These are phyloP conservation scores for Ormyrus labotus DNA, from an alignment of 2,888 invertebrate species.

Conservation along the genomic window DNA sequence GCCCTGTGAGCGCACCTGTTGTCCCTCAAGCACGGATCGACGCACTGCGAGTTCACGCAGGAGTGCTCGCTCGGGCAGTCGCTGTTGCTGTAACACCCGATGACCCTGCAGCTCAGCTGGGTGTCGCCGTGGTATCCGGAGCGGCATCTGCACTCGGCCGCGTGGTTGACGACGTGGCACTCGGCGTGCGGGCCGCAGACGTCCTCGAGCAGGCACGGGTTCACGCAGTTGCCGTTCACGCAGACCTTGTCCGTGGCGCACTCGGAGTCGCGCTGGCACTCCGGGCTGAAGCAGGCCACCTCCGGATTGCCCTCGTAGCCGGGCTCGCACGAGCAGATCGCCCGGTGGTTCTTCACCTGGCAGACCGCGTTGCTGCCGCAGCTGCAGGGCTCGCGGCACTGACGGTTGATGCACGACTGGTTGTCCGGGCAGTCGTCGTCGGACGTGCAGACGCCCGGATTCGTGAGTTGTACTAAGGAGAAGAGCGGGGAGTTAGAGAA, in stretches of 20 bases:
- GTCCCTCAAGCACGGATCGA: constrained; percentile 88
- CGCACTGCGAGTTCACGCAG: constrained; percentile 90
- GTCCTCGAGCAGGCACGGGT: constrained; percentile 88
- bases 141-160: constrained; percentile 87
- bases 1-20: constrained; percentile 87
- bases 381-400: constrained; percentile 91
- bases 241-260: constrained; percentile 91
- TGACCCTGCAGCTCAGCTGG: constrained; percentile 80
- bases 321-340: constrained; percentile 89
- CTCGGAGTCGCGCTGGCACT: constrained; percentile 89
- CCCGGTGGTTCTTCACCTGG: constrained; percentile 88
- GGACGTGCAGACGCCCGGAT: constrained; percentile 83
- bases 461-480: constrained; percentile 79
- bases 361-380: constrained; percentile 92
- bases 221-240: constrained; percentile 89
- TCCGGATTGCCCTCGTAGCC: constrained; percentile 93
- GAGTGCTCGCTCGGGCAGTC: constrained; percentile 91
- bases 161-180: constrained; percentile 85
- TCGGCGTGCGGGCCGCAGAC: constrained; percentile 90
- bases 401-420: constrained; percentile 90
- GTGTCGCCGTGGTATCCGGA: constrained; percentile 80
- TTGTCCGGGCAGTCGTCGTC: constrained; percentile 87
- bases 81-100: constrained; percentile 90
- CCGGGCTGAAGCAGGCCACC: constrained; percentile 86
- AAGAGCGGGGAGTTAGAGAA: not conserved